Conservation (phyloP, 2,113 vertebrate species). For the Scytalopus superciliaris region DNA sequence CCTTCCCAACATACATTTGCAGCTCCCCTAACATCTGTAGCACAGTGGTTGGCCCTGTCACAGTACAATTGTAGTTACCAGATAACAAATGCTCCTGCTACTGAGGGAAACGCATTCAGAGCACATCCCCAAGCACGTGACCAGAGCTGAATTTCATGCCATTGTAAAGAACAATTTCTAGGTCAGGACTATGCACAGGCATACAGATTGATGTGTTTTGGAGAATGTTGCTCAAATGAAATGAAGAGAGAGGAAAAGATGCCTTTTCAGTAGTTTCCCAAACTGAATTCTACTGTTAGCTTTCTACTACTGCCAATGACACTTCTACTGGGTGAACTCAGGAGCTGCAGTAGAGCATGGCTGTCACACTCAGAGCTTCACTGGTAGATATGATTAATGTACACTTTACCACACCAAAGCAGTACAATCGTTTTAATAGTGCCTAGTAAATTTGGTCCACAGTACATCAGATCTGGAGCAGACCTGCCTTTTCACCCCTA, state of each 20-base stretch:
- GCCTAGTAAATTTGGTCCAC: background rate
- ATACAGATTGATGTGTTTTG: background rate
- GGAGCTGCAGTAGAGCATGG: background rate
- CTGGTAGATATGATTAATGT: background rate
- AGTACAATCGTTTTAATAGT: background rate
- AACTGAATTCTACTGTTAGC: background rate
- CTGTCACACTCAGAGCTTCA: background rate
- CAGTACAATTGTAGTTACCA: background rate
- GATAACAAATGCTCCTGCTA: background rate
- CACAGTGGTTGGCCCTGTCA: rapidly evolving
- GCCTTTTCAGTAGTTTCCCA: background rate
- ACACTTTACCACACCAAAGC: background rate
- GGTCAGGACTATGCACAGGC: background rate
- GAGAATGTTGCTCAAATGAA: background rate
- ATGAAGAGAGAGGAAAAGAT: background rate
- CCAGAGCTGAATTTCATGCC: background rate
- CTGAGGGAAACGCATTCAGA: background rate
- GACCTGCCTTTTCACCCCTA: background rate
- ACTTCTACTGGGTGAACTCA: background rate
- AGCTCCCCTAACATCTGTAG: background rate
- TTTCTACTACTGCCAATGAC: background rate
- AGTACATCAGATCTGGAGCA: background rate
- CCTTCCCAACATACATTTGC: background rate
- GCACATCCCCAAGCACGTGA: background rate
- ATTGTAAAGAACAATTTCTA: background rate